These are phyloP conservation scores for Hirtodrosophila cameraria DNA, from an alignment of 2,888 invertebrate species.

Conservation along the genomic window DNA sequence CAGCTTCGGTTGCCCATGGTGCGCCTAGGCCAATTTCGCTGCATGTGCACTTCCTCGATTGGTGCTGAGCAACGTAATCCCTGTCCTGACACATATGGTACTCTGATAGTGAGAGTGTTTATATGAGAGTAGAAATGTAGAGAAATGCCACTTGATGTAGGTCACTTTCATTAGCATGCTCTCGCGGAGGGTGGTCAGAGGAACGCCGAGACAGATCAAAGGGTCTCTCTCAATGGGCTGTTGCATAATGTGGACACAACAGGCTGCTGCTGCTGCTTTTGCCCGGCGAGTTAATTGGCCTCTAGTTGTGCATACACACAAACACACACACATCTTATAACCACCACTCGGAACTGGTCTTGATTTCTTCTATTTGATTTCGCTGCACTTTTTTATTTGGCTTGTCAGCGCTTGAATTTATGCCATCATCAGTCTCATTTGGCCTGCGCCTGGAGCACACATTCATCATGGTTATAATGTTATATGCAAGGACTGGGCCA, in stretches of 20 bases:
- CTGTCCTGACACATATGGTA: slow-evolving; percentile 22
- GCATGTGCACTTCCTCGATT: slow-evolving; percentile 33
- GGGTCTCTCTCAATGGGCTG: slow-evolving; percentile 45
- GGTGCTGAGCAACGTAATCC: not conserved
- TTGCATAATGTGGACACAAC: slow-evolving; percentile 76
- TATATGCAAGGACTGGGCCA: slow-evolving; percentile 12
- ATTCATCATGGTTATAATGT: slow-evolving; percentile 75
- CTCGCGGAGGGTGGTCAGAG: slow-evolving; percentile 61
- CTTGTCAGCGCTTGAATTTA: slow-evolving; percentile 65
- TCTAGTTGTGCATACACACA: slow-evolving; percentile 11
- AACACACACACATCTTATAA: slow-evolving; percentile 3
- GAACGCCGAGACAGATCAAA: slow-evolving; percentile 56
- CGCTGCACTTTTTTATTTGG: slow-evolving; percentile 40
- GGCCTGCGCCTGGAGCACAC: slow-evolving; percentile 66
- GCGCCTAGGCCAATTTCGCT: slow-evolving; percentile 41
- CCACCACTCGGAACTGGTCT: slow-evolving; percentile 10
- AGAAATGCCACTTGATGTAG: slow-evolving; percentile 72
- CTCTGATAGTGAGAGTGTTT: slow-evolving; percentile 20
- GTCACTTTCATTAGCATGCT: slow-evolving; percentile 72
- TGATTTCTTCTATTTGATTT: slow-evolving; percentile 13
- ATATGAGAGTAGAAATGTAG: no score
- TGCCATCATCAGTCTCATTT: slow-evolving; percentile 55
- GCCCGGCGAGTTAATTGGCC: slow-evolving; percentile 59
- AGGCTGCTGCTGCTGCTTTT: slow-evolving; percentile 23
- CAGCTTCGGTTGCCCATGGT: slow-evolving; percentile 31